Conservation (phyloP, 2,888 invertebrate genomes). For the Pristionchus maxplancki region DNA sequence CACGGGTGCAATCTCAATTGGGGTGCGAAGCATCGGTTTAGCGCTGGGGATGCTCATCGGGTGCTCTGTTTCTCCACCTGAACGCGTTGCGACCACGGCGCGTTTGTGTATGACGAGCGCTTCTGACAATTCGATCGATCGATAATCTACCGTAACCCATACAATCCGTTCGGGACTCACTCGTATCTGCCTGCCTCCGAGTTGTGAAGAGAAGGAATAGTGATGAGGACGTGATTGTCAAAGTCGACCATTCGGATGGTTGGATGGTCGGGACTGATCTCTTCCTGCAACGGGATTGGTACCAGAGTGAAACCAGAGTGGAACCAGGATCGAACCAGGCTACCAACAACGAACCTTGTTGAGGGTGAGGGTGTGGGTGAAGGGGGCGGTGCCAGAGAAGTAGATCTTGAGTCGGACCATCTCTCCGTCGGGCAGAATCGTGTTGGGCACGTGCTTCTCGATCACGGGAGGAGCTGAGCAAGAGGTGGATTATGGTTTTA, state of each 20-base stretch:
- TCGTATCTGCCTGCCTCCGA: constrained; percentile 87
- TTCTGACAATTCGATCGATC: background rate
- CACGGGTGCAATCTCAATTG: background rate
- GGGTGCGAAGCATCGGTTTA: constrained; percentile 11
- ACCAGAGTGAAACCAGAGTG: background rate
- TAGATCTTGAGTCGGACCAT: constrained; percentile 97
- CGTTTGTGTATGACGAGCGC: background rate
- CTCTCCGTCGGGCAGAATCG: constrained; percentile 93
- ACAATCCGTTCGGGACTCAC: background rate
- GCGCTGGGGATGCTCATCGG: background rate
- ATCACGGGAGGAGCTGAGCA: constrained; percentile 90
- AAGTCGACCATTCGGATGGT: constrained; percentile 84
- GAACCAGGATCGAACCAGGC: background rate
- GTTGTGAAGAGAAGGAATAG: constrained; percentile 91
- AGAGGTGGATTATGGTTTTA: background rate
- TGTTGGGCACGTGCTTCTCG: constrained; percentile 90
- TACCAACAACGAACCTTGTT: constrained; percentile 85
- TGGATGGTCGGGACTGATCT: constrained; percentile 81
- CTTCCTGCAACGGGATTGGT: constrained; percentile 78
- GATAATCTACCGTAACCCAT: background rate
- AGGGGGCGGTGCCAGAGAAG: constrained; percentile 96
- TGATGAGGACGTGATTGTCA: constrained; percentile 96
- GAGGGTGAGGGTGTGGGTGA: constrained; percentile 89
- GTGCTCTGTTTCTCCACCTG: constrained; percentile 15
- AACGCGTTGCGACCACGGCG: constrained; percentile 34